These are phyloP conservation scores for Stomorhina lunata DNA, from an alignment of 2,888 invertebrate genomes.

Conservation along the genomic window DNA sequence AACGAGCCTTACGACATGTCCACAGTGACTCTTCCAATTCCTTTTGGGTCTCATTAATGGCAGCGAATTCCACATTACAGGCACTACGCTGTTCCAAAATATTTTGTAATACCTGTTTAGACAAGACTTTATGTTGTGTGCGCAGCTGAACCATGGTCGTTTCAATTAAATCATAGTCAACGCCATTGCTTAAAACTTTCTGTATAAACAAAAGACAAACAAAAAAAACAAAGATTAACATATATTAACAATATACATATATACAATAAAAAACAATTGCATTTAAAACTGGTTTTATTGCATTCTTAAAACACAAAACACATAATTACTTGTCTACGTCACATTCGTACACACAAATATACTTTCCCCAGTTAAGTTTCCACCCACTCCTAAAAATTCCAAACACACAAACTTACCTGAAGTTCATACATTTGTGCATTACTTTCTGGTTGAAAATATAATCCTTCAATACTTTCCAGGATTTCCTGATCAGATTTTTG, in stretches of 20 bases:
- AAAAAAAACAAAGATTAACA: background rate
- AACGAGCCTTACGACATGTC: slow-evolving; percentile 87
- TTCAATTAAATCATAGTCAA: slow-evolving; percentile 76
- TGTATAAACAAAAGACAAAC: slow-evolving; percentile 57
- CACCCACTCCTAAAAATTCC: background rate
- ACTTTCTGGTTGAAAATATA: slow-evolving; percentile 76
- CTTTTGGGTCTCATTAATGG: slow-evolving; percentile 86
- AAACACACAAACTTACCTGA: slow-evolving; percentile 70
- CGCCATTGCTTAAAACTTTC: slow-evolving; percentile 76
- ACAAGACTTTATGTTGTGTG: slow-evolving; percentile 85
- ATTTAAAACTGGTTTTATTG: slow-evolving; percentile 58
- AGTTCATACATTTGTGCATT: slow-evolving; percentile 77
- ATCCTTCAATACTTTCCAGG: slow-evolving; percentile 77
- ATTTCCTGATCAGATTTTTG: slow-evolving; percentile 79
- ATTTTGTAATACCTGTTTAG: slow-evolving; percentile 94
- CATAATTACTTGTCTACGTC: background rate
- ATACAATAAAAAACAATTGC: slow-evolving; percentile 2
- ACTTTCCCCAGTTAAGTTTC: slow-evolving; percentile 41
- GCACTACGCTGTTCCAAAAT: slow-evolving; percentile 94
- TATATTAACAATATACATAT: background rate
- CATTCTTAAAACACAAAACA: background rate
- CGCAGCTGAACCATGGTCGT: slow-evolving; percentile 76
- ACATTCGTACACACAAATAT: background rate
- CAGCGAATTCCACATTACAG: slow-evolving; percentile 91
- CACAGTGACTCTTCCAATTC: slow-evolving; percentile 85